Evolutionary conservation across 2,113 vertebrate species (phyloP), one percentile per base, ranked within the genome.

Genomic region (Chloropsis cyanopogon): DNA sequence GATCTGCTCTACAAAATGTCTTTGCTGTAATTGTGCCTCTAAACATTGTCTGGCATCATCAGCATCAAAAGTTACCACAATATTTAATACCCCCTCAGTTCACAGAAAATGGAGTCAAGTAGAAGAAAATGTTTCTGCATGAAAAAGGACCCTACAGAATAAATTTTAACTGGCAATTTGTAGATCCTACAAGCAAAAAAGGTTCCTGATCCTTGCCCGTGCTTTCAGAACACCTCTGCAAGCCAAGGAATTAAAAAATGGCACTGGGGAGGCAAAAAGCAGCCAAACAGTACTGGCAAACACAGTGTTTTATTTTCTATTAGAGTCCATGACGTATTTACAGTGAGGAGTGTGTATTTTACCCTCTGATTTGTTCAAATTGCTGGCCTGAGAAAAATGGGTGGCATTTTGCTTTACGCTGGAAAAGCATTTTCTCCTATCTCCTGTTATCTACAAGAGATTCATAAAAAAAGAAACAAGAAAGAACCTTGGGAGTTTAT

Each of bases 341-440:
- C 86, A 92, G 94, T 61, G 90, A 96, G 76, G n/a, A 93, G 53
- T 35, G 64, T 92, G 93, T 96, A 83, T 96, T 97, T 93, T 95
- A 93, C 92, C 92, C 82, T 71, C 93, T 70, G 88, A 92, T 96
- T 94, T 90, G 93, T 95, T 93, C 76, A 86, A 93, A 84, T 78
- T 63, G 61, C 90, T 82, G 86, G 82, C 53, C 80, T 88, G 92
- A 97, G 95, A 97, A 96, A 97, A 97, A 97, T 96, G 82, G 93
- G 90, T 68, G 90, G 90, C 92, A 86, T 92, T 94, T 94, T 84
- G 68, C 92, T 94, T 96, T 95, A 60, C 37, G 49, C 93, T 97
- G 64, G 92, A 90, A 97, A 97, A 96, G 93, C 95, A 95, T 92
- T 97, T 96, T 97, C 94, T 95, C 86, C 90, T 95, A 96, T 95